Evolutionary conservation across 2,797 vertebrate genomes (phyloP).

Genomic region (Diplodus puntazzo): DNA sequence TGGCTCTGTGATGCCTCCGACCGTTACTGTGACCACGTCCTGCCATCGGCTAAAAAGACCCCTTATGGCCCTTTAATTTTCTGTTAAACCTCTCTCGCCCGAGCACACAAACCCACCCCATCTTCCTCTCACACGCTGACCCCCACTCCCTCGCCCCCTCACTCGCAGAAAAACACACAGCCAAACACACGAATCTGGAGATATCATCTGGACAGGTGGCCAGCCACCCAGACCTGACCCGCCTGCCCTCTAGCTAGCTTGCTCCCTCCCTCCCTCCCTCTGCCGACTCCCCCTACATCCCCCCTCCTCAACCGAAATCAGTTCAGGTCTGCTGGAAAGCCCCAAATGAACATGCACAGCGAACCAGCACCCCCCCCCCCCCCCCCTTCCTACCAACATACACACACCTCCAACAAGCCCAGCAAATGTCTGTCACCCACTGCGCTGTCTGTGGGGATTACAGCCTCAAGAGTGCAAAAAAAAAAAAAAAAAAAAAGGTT

Average conservation of each 20-base stretch:
- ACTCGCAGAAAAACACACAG: conserved; percentile 48
- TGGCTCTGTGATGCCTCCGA: conserved; percentile 54
- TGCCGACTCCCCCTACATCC: conserved; percentile 38
- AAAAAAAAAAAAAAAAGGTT: conserved; percentile 17
- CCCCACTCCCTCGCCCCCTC: conserved; percentile 14
- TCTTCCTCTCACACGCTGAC: conserved; percentile 28
- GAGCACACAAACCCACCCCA: conserved; percentile 22
- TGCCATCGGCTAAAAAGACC: conserved; percentile 66
- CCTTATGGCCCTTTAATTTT: conserved; percentile 82
- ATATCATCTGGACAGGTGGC: conserved; percentile 88
- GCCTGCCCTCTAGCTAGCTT: conserved; percentile 66
- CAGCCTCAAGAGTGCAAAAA: conserved; percentile 48
- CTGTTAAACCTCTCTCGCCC: conserved; percentile 57
- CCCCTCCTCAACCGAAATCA: conserved; percentile 77
- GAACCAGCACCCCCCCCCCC: conserved; percentile 24
- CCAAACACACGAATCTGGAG: conserved; percentile 68
- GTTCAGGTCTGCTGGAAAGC: conserved; percentile 84
- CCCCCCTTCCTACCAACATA: conserved; percentile 25
- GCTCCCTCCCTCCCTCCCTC: conserved; percentile 44
- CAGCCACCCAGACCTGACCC: conserved; percentile 85
- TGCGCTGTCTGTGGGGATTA: conserved; percentile 81
- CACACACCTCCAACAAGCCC: conserved; percentile 66
- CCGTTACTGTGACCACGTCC: conserved; percentile 68
- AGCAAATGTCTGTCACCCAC: conserved; percentile 82
- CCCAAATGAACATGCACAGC: conserved; percentile 79